Evolutionary conservation across 2,888 invertebrate species (phyloP).

Genomic region (Argynnis bischoffii): DNA sequence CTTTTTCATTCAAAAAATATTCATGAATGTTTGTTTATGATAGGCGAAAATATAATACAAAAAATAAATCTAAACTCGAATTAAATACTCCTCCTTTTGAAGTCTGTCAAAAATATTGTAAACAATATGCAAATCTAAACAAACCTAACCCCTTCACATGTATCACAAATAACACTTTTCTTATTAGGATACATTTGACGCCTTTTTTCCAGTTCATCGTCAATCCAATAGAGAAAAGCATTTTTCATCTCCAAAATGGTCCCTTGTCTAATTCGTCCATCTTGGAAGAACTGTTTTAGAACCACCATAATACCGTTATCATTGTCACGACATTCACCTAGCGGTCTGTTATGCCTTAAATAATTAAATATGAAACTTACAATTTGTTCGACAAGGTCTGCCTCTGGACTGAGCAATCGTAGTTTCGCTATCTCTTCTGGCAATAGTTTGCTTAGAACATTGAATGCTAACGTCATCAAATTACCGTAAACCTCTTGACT

Average conservation of each 20-base stretch:
- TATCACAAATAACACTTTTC: slow-evolving; percentile 57
- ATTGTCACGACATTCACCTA: slow-evolving; percentile 58
- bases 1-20: too few species aligned
- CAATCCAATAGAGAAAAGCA: slow-evolving; percentile 57
- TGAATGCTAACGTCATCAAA: slow-evolving; percentile 68
- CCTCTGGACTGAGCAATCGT: slow-evolving; percentile 64
- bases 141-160: slow-evolving; percentile 63
- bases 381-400: slow-evolving; percentile 69
- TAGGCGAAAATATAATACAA: not conserved
- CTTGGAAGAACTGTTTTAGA: slow-evolving; percentile 72
- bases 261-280: slow-evolving; percentile 64
- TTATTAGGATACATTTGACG: slow-evolving; percentile 56
- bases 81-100: not conserved
- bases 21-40: not conserved
- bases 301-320: slow-evolving; percentile 67
- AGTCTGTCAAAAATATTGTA: not conserved
- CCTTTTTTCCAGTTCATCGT: slow-evolving; percentile 54
- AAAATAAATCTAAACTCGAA: not conserved
- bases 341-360: slow-evolving; percentile 64
- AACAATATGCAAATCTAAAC: slow-evolving; percentile 22
- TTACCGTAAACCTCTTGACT: slow-evolving; percentile 67
- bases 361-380: slow-evolving; percentile 73
- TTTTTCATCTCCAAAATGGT: slow-evolving; percentile 64
- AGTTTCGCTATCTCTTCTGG: slow-evolving; percentile 66
- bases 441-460: slow-evolving; percentile 60